These are phyloP conservation scores for Sinonovacula constricta DNA, from an alignment of 1,140 invertebrate genomes.

Conservation along the genomic window DNA sequence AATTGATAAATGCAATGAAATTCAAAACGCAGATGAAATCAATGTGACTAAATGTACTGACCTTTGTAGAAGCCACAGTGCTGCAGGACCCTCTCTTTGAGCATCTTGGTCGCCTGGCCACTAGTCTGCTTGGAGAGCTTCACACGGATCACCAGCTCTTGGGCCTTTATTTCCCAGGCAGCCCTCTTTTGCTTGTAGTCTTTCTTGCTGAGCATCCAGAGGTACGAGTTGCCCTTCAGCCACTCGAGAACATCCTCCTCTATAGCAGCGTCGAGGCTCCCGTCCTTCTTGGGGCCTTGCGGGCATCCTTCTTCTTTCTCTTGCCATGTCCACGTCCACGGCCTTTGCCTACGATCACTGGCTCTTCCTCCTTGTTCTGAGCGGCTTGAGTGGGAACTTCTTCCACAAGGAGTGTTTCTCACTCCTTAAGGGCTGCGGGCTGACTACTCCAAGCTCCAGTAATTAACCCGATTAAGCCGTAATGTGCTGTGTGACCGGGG, in stretches of 20 bases:
- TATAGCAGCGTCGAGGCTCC: constrained; percentile 7
- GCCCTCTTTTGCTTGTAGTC: constrained; percentile 7
- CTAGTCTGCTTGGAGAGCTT: not conserved
- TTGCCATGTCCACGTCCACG: constrained; percentile 15
- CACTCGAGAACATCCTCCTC: constrained; percentile 25
- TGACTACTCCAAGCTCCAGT: not conserved
- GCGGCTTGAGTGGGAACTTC: constrained; percentile 61
- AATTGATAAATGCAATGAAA: no score
- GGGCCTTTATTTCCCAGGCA: constrained; percentile 17
- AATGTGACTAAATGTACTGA: no score
- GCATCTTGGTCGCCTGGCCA: constrained; percentile 1
- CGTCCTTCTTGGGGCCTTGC: constrained; percentile 10
- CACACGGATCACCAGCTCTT: constrained; percentile 27
- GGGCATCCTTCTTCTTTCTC: not conserved
- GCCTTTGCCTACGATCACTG: constrained; percentile 49
- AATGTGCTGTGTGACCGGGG: no score
- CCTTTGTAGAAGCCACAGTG: no score
- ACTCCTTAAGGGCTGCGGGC: not conserved
- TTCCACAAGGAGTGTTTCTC: not conserved
- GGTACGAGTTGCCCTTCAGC: constrained; percentile 16
- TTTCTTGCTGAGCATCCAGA: not conserved
- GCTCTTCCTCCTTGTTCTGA: constrained; percentile 57
- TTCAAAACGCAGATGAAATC: no score
- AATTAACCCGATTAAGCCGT: no score
- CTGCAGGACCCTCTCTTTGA: not conserved